These are phyloP conservation scores for Gobius niger DNA, from an alignment of 2,113 vertebrate species.

Conservation along the genomic window DNA sequence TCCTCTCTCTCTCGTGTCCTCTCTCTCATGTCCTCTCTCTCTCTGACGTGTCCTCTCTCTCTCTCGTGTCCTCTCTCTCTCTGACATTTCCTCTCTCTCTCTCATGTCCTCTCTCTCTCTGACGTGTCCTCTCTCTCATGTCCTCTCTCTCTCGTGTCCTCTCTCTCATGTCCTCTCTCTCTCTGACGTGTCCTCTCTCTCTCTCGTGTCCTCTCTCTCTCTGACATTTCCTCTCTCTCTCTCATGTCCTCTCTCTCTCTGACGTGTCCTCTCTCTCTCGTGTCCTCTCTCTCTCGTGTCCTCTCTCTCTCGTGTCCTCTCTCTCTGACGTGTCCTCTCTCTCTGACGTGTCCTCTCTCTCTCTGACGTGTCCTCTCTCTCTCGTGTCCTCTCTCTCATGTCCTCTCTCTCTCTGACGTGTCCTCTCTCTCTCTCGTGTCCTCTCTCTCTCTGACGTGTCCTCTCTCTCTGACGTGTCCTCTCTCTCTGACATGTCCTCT, in stretches of 20 bases:
- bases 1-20: too few relatives aligned
- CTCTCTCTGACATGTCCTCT: neutral
- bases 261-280: neutral
- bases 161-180: neutral
- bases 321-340: too few relatives aligned
- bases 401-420: neutral
- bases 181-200: neutral
- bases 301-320: conserved; percentile 1
- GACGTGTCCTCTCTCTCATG: neutral
- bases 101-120: neutral
- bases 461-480: neutral
- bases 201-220: neutral
- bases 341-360: conserved; percentile 24
- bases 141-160: neutral
- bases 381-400: too few relatives aligned
- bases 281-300: neutral
- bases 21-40: neutral
- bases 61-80: neutral
- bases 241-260: neutral
- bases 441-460: neutral
- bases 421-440: neutral
- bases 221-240: too few relatives aligned
- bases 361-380: neutral
- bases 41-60: neutral
- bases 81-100: neutral